Conservation (phyloP, 2,113 vertebrate genomes). For the Gila orcuttii region DNA sequence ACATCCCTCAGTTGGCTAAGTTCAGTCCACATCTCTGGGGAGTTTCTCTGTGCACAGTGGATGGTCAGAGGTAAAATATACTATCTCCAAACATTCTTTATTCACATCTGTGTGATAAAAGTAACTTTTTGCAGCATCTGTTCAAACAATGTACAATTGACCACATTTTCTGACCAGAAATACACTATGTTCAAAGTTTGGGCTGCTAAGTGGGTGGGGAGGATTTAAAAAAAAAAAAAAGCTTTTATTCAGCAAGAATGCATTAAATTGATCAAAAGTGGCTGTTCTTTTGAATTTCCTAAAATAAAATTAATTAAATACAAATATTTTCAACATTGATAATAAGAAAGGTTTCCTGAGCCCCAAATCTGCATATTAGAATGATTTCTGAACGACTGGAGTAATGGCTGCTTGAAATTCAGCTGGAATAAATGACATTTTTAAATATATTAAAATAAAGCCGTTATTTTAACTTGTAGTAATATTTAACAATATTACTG, state of each 20-base stretch:
- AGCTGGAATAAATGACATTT: no score
- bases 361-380: not conserved
- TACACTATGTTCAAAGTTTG: not conserved
- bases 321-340: not conserved
- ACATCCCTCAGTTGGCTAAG: conserved; percentile 90
- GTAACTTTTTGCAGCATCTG: not conserved
- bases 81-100: not conserved
- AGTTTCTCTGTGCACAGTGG: conserved; percentile 80
- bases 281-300: not conserved
- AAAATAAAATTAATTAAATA: not conserved
- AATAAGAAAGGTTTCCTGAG: not conserved
- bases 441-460: no score
- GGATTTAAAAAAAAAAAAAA: no score
- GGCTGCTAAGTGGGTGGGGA: no score
- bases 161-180: not conserved
- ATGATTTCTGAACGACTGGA: no score
- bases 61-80: conserved; percentile 76
- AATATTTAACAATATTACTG: no score
- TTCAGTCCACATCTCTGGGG: conserved; percentile 86
- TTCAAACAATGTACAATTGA: not conserved
- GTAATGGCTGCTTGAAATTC: no score
- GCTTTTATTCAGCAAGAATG: not conserved
- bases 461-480: no score
- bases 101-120: not conserved
- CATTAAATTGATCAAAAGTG: not conserved